A percentile compares a stretch with the other conserved stretches of the same genome.
phyloP scores from a whole-genome alignment of 2,888 invertebrate genomes.

The Caenorhabditis doughertyi region DNA sequence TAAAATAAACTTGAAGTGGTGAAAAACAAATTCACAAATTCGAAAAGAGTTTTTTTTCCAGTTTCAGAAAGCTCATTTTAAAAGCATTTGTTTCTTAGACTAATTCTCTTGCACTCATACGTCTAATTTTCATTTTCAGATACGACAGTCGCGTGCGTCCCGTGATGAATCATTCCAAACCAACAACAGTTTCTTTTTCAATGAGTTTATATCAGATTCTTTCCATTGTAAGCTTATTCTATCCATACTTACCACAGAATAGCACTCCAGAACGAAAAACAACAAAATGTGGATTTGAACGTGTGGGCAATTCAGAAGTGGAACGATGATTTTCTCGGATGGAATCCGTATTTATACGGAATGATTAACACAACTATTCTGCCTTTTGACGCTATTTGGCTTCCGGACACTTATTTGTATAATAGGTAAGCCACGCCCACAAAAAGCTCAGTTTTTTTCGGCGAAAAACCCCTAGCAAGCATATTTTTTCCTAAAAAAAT shows the following conservation, averaged over 20 bases:
- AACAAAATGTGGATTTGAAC: conserved; percentile 81
- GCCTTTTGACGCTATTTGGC: conserved; percentile 80
- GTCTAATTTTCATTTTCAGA: conserved; percentile 41
- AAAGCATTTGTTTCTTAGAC: too few relatives aligned
- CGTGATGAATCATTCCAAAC: conserved; percentile 76
- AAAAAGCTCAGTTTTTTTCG: too few relatives aligned
- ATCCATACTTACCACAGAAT: too few relatives aligned
- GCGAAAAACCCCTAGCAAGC: too few relatives aligned
- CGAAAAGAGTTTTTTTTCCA: too few relatives aligned
- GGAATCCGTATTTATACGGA: conserved; percentile 81
- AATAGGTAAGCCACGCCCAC: too few relatives aligned
- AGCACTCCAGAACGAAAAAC: conserved; percentile 82
- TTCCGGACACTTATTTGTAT: conserved; percentile 80
- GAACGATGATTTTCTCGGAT: conserved; percentile 81
- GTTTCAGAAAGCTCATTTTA: neutral
- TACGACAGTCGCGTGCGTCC: conserved; percentile 81
- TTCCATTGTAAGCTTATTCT: conserved; percentile 76
- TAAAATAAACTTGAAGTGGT: too few relatives aligned
- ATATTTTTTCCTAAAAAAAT: too few relatives aligned
- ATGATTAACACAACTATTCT: conserved; percentile 81
- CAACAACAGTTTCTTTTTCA: conserved; percentile 79
- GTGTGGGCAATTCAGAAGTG: conserved; percentile 82
- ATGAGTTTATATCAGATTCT: conserved; percentile 82
- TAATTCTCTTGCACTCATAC: too few relatives aligned
- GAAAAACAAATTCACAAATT: too few relatives aligned